phyloP scores from a whole-genome alignment of 2,797 vertebrate genomes.

The Podargus strigoides region DNA sequence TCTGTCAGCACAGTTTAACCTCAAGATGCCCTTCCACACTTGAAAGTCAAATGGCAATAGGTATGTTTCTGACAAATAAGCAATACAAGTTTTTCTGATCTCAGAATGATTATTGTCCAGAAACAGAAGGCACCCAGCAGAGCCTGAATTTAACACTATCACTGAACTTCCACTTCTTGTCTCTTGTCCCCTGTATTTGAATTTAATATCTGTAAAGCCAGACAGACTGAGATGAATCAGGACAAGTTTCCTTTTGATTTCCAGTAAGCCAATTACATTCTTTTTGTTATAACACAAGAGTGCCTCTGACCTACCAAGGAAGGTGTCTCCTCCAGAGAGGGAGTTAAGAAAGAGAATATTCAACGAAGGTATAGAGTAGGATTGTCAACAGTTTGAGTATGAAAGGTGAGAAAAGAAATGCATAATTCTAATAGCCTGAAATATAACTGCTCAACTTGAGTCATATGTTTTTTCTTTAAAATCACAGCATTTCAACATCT shows the following conservation, averaged over 20 bases:
- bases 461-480: neutral
- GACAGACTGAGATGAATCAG: neutral
- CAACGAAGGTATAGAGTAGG: neutral
- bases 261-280: conserved; percentile 9
- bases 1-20: conserved; percentile 4
- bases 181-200: neutral
- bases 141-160: neutral
- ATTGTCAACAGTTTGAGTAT: neutral
- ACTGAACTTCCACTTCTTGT: neutral
- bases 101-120: neutral
- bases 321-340: neutral
- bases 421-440: neutral
- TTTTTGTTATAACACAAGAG: conserved; percentile 12
- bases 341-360: neutral
- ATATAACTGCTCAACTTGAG: neutral
- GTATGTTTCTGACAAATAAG: neutral
- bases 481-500: neutral
- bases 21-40: neutral
- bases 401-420: neutral
- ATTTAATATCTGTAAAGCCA: neutral
- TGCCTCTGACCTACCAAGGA: neutral
- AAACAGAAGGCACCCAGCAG: neutral
- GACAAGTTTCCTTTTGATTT: conserved; percentile 30
- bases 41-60: neutral
- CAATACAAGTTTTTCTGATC: neutral